Evolutionary conservation across 1,140 invertebrate genomes (phyloP), one percentile per base, ranked within the genome.

Genomic region (Drosophila tani): DNA sequence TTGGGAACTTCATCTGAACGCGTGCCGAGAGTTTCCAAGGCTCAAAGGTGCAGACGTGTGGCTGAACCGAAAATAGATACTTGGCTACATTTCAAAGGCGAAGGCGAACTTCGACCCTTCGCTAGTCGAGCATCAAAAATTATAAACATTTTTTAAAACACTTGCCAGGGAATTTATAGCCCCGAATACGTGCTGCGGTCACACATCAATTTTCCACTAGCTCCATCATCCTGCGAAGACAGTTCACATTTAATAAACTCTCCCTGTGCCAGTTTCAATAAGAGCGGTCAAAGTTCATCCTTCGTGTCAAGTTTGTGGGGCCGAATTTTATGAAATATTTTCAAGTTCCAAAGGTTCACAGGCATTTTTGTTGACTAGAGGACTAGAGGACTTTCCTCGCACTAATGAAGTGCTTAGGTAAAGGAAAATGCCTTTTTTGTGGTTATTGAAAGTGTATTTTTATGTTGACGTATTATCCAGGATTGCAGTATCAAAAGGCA

Each of bases 131-230:
- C 62, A 78, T 53, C 75, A 78, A 81, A 81, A 85, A 90, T 90
- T 90, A 90, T 90, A 90, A 85, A 82, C 85, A 90, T 90, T 90
- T 90, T 88, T 90, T 74, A 60, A 73, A 90, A 90, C 85, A 90
- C 81, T 90, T 85, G 76, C 67, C 78, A 57, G 74, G 78, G 75
- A 90, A 90, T 90, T 85, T 85, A 90, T 90, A 70, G 75, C 71
- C 79, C 60, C 71, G 65, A 65, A 14, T 90, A 90, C 85, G 85
- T 90, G 85, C 81, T 79, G 81, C 55, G 85, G 85, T 90, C 85
- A 90, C 85, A 70, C 75, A 81, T 85, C 85, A 81, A 81, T 90
- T 80, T 79, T 38, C 38, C 27, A 35, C 38, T 24, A 51, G 56
- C 63, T 40, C 19, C 47, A 58, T 45, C 53, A 64, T 75, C 38